Evolutionary conservation across 2,888 invertebrate genomes (phyloP).

Genomic region (Drosophila hawaiiensis): DNA sequence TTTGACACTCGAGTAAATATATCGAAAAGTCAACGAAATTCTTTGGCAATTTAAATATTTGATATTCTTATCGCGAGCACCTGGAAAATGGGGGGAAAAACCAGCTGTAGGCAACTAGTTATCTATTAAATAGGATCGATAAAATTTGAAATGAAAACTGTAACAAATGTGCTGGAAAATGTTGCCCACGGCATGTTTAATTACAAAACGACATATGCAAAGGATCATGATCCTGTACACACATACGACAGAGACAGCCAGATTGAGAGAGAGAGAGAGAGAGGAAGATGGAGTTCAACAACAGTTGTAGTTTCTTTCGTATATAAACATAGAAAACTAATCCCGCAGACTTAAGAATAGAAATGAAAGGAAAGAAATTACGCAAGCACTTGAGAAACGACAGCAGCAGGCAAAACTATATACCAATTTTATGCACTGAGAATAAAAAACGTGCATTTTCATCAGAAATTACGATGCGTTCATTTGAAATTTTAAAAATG

Average conservation of each 20-base stretch:
- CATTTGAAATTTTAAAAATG: not conserved
- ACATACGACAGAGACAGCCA: slow-evolving; percentile 11
- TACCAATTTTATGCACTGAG: not conserved
- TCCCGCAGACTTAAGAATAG: slow-evolving; percentile 50
- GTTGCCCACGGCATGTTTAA: slow-evolving; percentile 59
- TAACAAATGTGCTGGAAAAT: slow-evolving; percentile 57
- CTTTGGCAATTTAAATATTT: slow-evolving; percentile 28
- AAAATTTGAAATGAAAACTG: slow-evolving; percentile 50
- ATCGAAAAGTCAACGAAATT: slow-evolving; percentile 4
- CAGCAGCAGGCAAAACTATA: slow-evolving; percentile 37
- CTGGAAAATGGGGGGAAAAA: slow-evolving; percentile 13
- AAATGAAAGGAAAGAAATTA: slow-evolving; percentile 59
- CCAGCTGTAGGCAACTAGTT: slow-evolving; percentile 52
- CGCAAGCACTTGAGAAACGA: slow-evolving; percentile 71
- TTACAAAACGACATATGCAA: slow-evolving; percentile 76
- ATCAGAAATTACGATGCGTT: not conserved
- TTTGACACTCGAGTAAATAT: slow-evolving; percentile 1
- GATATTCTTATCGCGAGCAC: slow-evolving; percentile 36
- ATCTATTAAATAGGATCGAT: slow-evolving; percentile 47
- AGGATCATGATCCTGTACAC: slow-evolving; percentile 15
- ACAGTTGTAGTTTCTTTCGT: slow-evolving; percentile 42
- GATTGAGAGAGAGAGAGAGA: slow-evolving; percentile 13
- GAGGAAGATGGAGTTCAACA: slow-evolving; percentile 11
- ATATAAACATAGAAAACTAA: slow-evolving; percentile 67
- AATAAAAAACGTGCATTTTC: not conserved